Conservation (phyloP, 35 echinoderm and acorn worm species). For the Apostichopus japonicus region DNA sequence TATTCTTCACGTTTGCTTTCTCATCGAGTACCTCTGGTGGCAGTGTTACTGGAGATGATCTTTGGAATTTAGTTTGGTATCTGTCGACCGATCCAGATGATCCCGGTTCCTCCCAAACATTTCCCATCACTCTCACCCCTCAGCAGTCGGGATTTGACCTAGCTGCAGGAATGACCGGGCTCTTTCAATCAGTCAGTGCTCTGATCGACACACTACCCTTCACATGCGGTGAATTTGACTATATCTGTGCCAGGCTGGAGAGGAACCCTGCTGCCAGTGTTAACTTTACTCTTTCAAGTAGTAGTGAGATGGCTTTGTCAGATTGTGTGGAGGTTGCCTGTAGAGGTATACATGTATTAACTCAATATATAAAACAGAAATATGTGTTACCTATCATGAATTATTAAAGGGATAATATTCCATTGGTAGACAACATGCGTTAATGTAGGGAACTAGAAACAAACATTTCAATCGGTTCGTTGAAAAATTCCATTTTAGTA, state of each 20-base stretch:
- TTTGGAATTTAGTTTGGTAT: conserved; percentile 32
- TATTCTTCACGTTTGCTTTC: neutral
- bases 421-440: too few relatives aligned
- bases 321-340: conserved; percentile 56
- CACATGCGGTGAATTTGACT: conserved; percentile 62
- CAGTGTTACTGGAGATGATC: conserved; percentile 19
- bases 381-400: too few relatives aligned
- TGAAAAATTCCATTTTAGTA: too few relatives aligned
- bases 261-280: conserved; percentile 28
- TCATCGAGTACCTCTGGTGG: conserved; percentile 34
- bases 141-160: conserved; percentile 47
- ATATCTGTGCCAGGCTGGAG: conserved; percentile 64
- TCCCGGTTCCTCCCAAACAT: conserved; percentile 19
- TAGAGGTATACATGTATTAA: conserved; percentile 46
- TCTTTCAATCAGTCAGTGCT: conserved; percentile 10
- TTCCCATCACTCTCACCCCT: conserved; percentile 30
- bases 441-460: too few relatives aligned
- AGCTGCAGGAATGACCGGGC: conserved; percentile 12
- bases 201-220: conserved; percentile 11
- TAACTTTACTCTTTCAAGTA: conserved; percentile 40
- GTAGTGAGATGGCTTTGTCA: conserved; percentile 42
- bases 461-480: too few relatives aligned
- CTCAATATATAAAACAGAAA: too few relatives aligned
- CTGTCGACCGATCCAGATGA: conserved; percentile 62
- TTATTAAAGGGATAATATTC: too few relatives aligned